Percentiles rank a stretch among this genome's conserved stretches.
Evolutionary conservation across 2,113 vertebrate genomes (phyloP).

Genomic region (Dipodomys spectabilis): DNA sequence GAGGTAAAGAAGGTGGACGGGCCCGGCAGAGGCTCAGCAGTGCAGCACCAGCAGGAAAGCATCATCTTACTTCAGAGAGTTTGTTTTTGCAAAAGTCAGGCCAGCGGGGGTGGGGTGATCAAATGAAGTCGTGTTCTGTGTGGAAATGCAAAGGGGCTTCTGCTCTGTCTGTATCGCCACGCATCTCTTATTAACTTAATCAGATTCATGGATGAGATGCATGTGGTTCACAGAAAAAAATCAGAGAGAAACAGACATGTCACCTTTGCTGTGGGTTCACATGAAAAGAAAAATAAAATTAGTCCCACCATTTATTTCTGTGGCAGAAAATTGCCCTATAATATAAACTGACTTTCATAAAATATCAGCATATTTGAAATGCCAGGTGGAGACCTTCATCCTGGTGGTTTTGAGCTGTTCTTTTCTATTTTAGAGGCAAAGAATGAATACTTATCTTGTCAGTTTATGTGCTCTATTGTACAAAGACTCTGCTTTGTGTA

Average conservation of each 20-base stretch:
- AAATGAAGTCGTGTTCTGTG: accelerated
- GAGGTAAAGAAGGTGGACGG: no score
- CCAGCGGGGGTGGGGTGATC: neutral
- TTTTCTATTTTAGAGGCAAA: constrained; percentile 56
- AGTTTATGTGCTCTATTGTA: constrained; percentile 35
- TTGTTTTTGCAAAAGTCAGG: neutral
- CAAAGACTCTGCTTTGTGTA: constrained; percentile 66
- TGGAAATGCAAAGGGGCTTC: neutral
- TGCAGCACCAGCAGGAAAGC: neutral
- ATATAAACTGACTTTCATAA: constrained; percentile 70
- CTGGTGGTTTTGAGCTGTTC: constrained; percentile 58
- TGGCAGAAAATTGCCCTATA: constrained; percentile 60
- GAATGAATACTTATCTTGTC: constrained; percentile 53
- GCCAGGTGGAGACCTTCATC: constrained; percentile 59
- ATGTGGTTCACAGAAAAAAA: neutral
- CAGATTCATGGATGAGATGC: neutral
- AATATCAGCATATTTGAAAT: constrained; percentile 74
- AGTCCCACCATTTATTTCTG: constrained; percentile 57
- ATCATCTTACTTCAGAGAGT: neutral
- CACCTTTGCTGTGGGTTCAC: constrained; percentile 19
- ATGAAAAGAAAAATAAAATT: constrained; percentile 12
- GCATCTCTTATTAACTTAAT: neutral
- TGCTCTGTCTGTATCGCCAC: neutral
- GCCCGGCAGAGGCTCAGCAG: neutral
- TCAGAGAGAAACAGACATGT: neutral